Base-by-base conservation (phyloP, 2,113 vertebrate genomes). In the Acinonyx jubatus region DNA sequence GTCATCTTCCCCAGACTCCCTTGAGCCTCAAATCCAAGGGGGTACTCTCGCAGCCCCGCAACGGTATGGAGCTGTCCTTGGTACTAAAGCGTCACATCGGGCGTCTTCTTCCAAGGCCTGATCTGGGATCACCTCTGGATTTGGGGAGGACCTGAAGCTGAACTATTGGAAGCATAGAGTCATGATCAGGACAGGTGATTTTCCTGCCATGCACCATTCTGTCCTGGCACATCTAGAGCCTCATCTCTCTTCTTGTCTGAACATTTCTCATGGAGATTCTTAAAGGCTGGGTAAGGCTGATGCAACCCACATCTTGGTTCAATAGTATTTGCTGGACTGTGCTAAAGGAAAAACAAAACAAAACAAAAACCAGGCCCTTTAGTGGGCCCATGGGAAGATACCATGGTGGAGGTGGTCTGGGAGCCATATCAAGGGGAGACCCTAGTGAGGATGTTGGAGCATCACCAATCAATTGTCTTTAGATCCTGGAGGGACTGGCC, bases 1-100 rank as follows among this genome's bases (percentile, higher is more conserved):
- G 4, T 21, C 48, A 16, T 31, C 55, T 19, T 80, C 7, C 12
- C 3, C 7, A 12, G n/a, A 45, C 7, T 4, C 9, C 18, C 1
- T 5, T 8, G 38, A 65, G 19, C n/a, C 31, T 55, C 61, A 16
- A n/a, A n/a, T 7, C 33, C 48, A 15, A 73, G 27, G 2, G 66
- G 27, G 31, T 5, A 8, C 1, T 0, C 1, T 3, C 1, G 11
- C 36, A 4, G 29, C 1, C 3, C 1, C 3, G 0, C 1, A 3
- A 21, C 0, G 0, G 1, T 0, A 0, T 3, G 57, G 93, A 19
- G 31, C 97, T 97, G 97, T 97, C 94, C 97, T 45, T 74, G 90
- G 96, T 97, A 16, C 96, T 96, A 96, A 97, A 52, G 1, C 7
- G 0, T 0, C 5, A 0, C 25, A 6, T 27, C 12, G 0, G 11